Percentiles rank a stretch among this genome's conserved stretches.
Conservation (phyloP, 2,797 vertebrate species). For the Gadopsis marmoratus region DNA sequence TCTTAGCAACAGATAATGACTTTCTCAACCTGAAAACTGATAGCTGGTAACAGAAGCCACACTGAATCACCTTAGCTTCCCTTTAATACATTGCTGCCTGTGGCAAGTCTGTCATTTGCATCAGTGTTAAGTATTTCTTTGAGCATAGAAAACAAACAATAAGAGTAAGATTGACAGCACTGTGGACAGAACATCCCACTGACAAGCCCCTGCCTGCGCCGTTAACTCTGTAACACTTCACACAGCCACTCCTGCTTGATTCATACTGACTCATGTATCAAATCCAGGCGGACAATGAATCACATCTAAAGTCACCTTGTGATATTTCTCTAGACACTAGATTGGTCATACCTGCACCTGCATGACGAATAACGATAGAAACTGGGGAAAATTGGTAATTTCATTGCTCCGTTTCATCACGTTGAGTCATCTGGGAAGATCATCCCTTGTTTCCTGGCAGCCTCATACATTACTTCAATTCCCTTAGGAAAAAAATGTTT, state of each 20-base stretch:
- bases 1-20: slow-evolving; percentile 9
- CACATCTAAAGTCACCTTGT: slow-evolving; percentile 35
- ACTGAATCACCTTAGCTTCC: neutral
- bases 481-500: slow-evolving; percentile 17
- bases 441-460: slow-evolving; percentile 3
- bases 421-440: slow-evolving; percentile 8
- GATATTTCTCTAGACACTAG: slow-evolving; percentile 21
- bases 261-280: slow-evolving; percentile 71
- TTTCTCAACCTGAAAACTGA: slow-evolving; percentile 33
- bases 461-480: slow-evolving; percentile 1
- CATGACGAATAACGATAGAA: slow-evolving; percentile 23
- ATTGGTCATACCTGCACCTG: slow-evolving; percentile 27
- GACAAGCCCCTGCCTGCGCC: slow-evolving; percentile 68
- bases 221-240: slow-evolving; percentile 13
- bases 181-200: slow-evolving; percentile 29
- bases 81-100: neutral
- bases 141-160: slow-evolving; percentile 9
- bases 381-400: slow-evolving; percentile 13
- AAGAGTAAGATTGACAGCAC: slow-evolving; percentile 2
- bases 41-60: neutral
- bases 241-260: slow-evolving; percentile 62
- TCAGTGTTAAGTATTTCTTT: slow-evolving; percentile 11
- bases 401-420: neutral
- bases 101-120: slow-evolving; percentile 11
- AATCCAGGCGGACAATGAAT: slow-evolving; percentile 43